Conservation (phyloP, 2,797 vertebrate species). For the Scomberomorus guttatus region DNA sequence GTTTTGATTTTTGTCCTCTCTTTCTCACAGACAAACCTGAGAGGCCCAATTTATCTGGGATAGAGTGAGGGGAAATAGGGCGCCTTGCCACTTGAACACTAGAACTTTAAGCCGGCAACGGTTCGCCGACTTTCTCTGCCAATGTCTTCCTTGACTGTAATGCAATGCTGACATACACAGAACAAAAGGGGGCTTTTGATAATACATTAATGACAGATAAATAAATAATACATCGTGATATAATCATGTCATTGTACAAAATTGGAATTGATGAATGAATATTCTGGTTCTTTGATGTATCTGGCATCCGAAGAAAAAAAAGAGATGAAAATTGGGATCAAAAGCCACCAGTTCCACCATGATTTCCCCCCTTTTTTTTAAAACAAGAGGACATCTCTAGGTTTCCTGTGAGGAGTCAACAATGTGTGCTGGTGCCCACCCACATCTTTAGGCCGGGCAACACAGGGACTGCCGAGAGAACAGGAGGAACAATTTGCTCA, state of each 20-base stretch:
- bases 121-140: conserved; percentile 72
- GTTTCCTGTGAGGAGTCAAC: conserved; percentile 63
- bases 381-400: conserved; percentile 34
- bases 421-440: conserved; percentile 72
- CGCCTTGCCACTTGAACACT: conserved; percentile 84
- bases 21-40: conserved; percentile 86
- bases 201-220: conserved; percentile 33
- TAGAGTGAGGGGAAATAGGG: conserved; percentile 82
- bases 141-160: conserved; percentile 77
- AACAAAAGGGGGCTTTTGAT: conserved; percentile 58
- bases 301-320: background rate
- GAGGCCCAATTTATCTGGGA: conserved; percentile 83
- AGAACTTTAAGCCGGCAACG: conserved; percentile 82
- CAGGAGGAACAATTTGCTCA: conserved; percentile 86
- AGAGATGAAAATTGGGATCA: background rate
- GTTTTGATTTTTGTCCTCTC: conserved; percentile 84
- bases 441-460: conserved; percentile 72
- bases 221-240: conserved; percentile 28
- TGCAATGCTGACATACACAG: conserved; percentile 67
- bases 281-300: conserved; percentile 8
- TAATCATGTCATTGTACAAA: background rate
- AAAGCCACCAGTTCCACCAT: conserved; percentile 26
- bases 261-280: background rate
- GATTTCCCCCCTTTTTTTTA: conserved; percentile 14
- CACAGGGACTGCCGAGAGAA: conserved; percentile 72